A percentile compares a stretch with the other conserved stretches of the same genome.
Evolutionary conservation across 2,113 vertebrate genomes (phyloP).

Genomic region (Hepsetus odoe): DNA sequence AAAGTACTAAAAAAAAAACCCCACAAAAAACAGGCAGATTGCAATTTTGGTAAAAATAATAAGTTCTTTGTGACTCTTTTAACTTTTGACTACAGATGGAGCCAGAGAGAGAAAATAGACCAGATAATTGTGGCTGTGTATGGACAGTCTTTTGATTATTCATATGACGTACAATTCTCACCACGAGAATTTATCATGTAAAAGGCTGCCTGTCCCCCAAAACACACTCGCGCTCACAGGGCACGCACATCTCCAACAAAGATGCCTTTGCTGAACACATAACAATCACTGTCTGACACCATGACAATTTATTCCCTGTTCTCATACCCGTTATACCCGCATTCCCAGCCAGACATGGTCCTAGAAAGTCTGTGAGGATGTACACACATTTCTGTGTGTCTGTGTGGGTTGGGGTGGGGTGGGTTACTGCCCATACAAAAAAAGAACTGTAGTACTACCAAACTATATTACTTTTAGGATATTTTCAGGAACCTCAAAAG

Average conservation of each 20-base stretch:
- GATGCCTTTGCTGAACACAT: constrained; percentile 38
- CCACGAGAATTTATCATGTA: constrained; percentile 26
- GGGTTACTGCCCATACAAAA: too few relatives aligned
- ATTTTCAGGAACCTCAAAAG: too few relatives aligned
- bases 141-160: constrained; percentile 33
- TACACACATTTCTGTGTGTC: not conserved
- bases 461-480: too few relatives aligned
- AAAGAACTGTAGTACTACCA: not conserved
- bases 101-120: not conserved
- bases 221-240: constrained; percentile 32
- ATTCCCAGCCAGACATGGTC: constrained; percentile 26
- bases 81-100: not conserved
- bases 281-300: constrained; percentile 7
- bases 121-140: not conserved
- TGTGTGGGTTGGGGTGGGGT: not conserved
- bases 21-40: too few relatives aligned
- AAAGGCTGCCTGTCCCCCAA: constrained; percentile 30
- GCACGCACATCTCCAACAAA: constrained; percentile 36
- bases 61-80: not conserved
- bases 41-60: too few relatives aligned
- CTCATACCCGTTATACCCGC: constrained; percentile 19
- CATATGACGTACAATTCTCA: constrained; percentile 46
- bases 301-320: not conserved
- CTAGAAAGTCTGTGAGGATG: constrained; percentile 5
- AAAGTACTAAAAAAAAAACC: too few relatives aligned